These are phyloP conservation scores for Drosophila kepulauana DNA, from an alignment of 1,140 invertebrate genomes.

Conservation along the genomic window DNA sequence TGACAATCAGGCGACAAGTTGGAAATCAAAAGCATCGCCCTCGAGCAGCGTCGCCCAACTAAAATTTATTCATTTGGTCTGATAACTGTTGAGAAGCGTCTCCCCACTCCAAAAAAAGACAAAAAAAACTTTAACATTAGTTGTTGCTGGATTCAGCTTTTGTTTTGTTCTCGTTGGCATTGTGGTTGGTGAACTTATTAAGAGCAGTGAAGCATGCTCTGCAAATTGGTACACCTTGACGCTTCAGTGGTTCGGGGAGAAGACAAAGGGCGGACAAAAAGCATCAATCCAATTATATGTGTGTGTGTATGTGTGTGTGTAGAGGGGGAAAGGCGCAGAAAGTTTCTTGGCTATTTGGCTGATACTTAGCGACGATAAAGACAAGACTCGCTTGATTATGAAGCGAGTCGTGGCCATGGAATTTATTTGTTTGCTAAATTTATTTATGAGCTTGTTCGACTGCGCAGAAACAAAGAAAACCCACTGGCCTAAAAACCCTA, in stretches of 20 bases:
- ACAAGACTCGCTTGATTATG: conserved; percentile 77
- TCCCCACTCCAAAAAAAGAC: conserved; percentile 23
- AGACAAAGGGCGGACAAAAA: conserved; percentile 72
- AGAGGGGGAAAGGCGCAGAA: conserved; percentile 11
- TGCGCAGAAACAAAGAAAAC: conserved; percentile 69
- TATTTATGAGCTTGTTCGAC: conserved; percentile 78
- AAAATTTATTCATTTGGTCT: conserved; percentile 76
- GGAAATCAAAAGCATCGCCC: conserved; percentile 67
- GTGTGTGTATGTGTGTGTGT: neutral
- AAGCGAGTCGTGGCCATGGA: conserved; percentile 64
- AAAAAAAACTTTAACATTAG: conserved; percentile 20
- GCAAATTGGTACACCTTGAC: conserved; percentile 83
- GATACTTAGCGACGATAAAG: conserved; percentile 80
- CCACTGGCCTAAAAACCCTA: conserved; percentile 15
- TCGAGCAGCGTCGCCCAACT: conserved; percentile 31
- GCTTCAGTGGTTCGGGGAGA: conserved; percentile 66
- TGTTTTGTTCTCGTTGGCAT: conserved; percentile 29
- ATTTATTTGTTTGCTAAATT: conserved; percentile 80
- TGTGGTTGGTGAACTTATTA: conserved; percentile 77
- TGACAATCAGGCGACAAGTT: conserved; percentile 81
- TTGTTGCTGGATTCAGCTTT: neutral
- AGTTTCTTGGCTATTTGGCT: conserved; percentile 64
- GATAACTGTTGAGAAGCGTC: conserved; percentile 54
- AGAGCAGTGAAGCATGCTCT: conserved; percentile 78
- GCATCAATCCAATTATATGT: conserved; percentile 43